Conservation (phyloP, 1,140 invertebrate species). For the Drosophila baimaii region DNA sequence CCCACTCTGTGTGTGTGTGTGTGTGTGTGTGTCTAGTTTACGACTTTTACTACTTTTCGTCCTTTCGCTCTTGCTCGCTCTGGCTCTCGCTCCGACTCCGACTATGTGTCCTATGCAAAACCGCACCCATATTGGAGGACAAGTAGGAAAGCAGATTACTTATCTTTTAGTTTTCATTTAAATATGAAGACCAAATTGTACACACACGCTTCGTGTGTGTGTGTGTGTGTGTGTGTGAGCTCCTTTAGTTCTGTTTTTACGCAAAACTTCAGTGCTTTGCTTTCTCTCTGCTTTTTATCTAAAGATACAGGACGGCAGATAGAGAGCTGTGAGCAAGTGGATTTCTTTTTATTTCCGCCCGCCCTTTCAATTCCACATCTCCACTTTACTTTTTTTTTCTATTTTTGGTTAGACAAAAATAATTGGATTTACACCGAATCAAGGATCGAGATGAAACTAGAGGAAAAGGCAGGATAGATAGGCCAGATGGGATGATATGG, state of each 20-base stretch:
- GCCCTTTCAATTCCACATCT: slow-evolving; percentile 29
- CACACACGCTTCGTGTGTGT: slow-evolving; percentile 29
- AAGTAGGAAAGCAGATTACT: slow-evolving; percentile 66
- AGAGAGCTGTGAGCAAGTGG: slow-evolving; percentile 27
- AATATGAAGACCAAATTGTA: slow-evolving; percentile 73
- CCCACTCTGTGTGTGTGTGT: slow-evolving; percentile 8
- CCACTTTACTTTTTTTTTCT: slow-evolving; percentile 17
- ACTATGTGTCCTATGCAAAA: slow-evolving; percentile 51
- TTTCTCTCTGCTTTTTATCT: slow-evolving; percentile 2
- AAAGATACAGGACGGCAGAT: slow-evolving; percentile 12
- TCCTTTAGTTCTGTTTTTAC: slow-evolving; percentile 12
- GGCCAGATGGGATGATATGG: slow-evolving; percentile 1
- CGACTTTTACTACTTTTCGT: slow-evolving; percentile 53
- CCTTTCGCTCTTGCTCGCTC: slow-evolving; percentile 1
- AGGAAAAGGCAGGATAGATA: not conserved
- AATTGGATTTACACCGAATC: slow-evolving; percentile 55
- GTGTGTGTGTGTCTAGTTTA: slow-evolving; percentile 47
- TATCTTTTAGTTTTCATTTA: slow-evolving; percentile 80
- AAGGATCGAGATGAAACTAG: slow-evolving; percentile 30
- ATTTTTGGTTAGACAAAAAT: slow-evolving; percentile 53
- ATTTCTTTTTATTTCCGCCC: slow-evolving; percentile 42
- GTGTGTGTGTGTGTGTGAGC: too few relatives aligned
- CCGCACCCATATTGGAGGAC: slow-evolving; percentile 64
- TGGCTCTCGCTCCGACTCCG: not conserved
- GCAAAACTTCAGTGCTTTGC: slow-evolving; percentile 15